Evolutionary conservation across 2,888 invertebrate species (phyloP).

Genomic region (Linnaemya vulpina): DNA sequence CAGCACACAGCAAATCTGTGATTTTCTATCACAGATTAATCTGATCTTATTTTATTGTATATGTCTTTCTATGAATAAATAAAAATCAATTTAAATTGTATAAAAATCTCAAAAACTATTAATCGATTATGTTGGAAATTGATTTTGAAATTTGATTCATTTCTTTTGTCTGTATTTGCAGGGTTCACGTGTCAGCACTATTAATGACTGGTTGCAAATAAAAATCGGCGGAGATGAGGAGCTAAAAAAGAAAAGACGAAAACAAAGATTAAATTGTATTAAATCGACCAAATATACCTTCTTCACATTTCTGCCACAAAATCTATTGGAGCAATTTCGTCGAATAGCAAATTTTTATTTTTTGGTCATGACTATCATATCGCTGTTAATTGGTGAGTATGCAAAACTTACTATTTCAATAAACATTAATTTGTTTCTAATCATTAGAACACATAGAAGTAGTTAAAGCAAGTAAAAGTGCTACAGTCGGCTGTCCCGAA

Average conservation of each 20-base stretch:
- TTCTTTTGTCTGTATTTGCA: slow-evolving; percentile 77
- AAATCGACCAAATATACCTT: slow-evolving; percentile 89
- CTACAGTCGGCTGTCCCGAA: too few relatives aligned
- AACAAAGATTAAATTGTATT: slow-evolving; percentile 84
- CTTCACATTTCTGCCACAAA: slow-evolving; percentile 91
- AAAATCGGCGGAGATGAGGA: slow-evolving; percentile 85
- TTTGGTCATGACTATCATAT: slow-evolving; percentile 88
- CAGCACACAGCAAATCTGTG: too few relatives aligned
- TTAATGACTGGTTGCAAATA: slow-evolving; percentile 85
- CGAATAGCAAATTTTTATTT: slow-evolving; percentile 94
- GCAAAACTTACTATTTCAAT: not conserved
- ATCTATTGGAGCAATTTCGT: slow-evolving; percentile 92
- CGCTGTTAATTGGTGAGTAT: slow-evolving; percentile 86
- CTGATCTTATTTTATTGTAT: too few relatives aligned
- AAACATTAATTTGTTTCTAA: too few relatives aligned
- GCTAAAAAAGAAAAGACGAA: slow-evolving; percentile 78
- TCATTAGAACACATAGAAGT: too few relatives aligned
- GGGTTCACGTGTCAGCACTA: slow-evolving; percentile 86
- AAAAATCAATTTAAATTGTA: not conserved
- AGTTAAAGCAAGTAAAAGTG: too few relatives aligned
- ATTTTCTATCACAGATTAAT: too few relatives aligned
- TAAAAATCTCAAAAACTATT: too few relatives aligned
- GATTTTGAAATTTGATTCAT: slow-evolving; percentile 5
- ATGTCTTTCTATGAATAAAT: too few relatives aligned
- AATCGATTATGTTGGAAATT: not conserved